Evolutionary conservation across 2,797 vertebrate species (phyloP), one percentile per base, ranked within the genome.

Genomic region (Yasuhikotakia modesta): DNA sequence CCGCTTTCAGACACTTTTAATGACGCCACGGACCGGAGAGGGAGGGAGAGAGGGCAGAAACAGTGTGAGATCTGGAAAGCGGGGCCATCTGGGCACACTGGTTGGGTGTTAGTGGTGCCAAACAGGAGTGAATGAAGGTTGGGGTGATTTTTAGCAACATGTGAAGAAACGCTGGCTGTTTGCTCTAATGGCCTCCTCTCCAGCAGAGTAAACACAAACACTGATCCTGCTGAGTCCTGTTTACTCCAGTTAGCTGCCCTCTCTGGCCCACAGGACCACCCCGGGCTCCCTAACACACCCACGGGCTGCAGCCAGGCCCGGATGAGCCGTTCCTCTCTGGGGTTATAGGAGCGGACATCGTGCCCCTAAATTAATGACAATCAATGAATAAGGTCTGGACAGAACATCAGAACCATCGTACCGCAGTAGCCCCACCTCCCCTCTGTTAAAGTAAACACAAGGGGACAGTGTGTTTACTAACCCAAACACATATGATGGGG

Each of bases 131-230:
- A 85, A 83, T 80, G 76, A 76, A 85, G 63, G 71, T 82, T 57
- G 78, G 73, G 65, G 67, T 83, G 79, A 82, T 83, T 83, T 85
- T 85, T 75, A 82, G 74, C 64, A 84, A 90, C 87, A 90, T 87
- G 86, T 90, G 90, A 90, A 83, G 89, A 84, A 90, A 90, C 87
- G 86, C 84, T 78, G 80, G 83, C 78, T 85, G 79, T 84, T 86
- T 87, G 71, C 78, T 81, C 69, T 81, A 82, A 85, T 73, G 81
- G 82, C 81, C 83, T 74, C 83, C 43, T 83, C 81, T 84, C 81
- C 84, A 68, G 76, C 68, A 90, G 73, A 89, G 87, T 90, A 93
- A 94, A 93, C 92, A 93, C 87, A 91, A 93, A 92, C 91, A 93
- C 87, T 88, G 89, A 88, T 87, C 92, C 90, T 92, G 92, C 91